phyloP scores from a whole-genome alignment of 2,113 vertebrate genomes.

The Etheostoma cragini region DNA sequence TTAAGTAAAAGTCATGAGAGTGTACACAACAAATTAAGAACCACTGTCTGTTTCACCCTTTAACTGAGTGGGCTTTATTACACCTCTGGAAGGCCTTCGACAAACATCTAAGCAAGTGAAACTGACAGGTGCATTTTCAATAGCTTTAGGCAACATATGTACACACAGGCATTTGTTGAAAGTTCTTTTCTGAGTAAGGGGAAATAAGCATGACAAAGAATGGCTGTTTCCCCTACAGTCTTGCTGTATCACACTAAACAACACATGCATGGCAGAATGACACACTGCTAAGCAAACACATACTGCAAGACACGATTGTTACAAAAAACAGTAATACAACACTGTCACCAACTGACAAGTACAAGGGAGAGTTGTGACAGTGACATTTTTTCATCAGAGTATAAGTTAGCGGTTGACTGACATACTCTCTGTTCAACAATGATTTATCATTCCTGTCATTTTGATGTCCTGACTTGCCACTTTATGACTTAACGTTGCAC shows the following conservation, averaged over 20 bases:
- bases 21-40: slow-evolving; percentile 13
- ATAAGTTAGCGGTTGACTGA: background rate
- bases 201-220: slow-evolving; percentile 21
- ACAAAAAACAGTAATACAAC: slow-evolving; percentile 3
- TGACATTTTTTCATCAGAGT: background rate
- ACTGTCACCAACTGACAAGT: slow-evolving; percentile 1
- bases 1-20: background rate
- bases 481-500: background rate
- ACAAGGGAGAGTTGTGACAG: background rate
- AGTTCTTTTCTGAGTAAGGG: background rate
- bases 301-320: slow-evolving; percentile 10
- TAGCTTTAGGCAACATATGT: background rate
- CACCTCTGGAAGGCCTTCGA: background rate
- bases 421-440: background rate
- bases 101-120: slow-evolving; percentile 24
- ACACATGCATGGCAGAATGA: slow-evolving; percentile 9
- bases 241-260: background rate
- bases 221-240: background rate
- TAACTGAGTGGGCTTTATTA: background rate
- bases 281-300: background rate
- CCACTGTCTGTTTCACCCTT: background rate
- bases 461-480: background rate
- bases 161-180: slow-evolving; percentile 12
- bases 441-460: background rate
- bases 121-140: slow-evolving; percentile 6